A percentile compares a stretch with the other conserved stretches of the same genome.
These are phyloP conservation scores for Podilymbus podiceps DNA, from an alignment of 2,113 vertebrate species.

Conservation along the genomic window DNA sequence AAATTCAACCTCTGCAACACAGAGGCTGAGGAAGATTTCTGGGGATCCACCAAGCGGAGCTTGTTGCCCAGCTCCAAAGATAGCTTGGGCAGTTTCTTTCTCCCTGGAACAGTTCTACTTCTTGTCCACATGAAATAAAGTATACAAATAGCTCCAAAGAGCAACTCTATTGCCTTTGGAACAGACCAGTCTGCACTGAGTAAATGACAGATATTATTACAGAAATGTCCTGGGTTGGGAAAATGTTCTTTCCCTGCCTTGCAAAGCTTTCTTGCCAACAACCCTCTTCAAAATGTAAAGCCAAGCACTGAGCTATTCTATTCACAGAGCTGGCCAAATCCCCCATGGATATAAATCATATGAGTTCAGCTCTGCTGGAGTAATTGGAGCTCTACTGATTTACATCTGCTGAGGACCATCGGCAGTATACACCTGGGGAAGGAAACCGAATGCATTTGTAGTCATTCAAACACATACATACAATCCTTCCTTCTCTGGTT, in stretches of 20 bases:
- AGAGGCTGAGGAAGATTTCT: background rate
- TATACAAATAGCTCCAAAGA: background rate
- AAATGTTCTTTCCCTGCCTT: background rate
- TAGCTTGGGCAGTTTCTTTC: background rate
- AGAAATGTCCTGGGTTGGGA: background rate
- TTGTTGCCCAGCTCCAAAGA: background rate
- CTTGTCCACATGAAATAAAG: background rate
- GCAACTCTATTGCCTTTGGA: background rate
- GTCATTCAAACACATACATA: background rate
- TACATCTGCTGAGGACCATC: background rate
- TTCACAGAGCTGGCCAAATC: background rate
- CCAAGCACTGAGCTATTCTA: background rate
- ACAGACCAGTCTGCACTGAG: background rate
- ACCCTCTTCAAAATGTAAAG: background rate
- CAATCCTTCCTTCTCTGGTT: background rate
- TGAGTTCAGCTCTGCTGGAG: background rate
- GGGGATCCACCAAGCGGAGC: background rate
- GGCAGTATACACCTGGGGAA: background rate
- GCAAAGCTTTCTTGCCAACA: background rate
- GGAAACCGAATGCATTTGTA: background rate
- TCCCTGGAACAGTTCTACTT: background rate
- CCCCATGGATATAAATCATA: background rate
- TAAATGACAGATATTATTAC: conserved; percentile 22
- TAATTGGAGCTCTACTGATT: conserved; percentile 5
- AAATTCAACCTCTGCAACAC: background rate